phyloP scores from a whole-genome alignment of 2,888 invertebrate species.

The Stenoptilia bipunctidactyla region DNA sequence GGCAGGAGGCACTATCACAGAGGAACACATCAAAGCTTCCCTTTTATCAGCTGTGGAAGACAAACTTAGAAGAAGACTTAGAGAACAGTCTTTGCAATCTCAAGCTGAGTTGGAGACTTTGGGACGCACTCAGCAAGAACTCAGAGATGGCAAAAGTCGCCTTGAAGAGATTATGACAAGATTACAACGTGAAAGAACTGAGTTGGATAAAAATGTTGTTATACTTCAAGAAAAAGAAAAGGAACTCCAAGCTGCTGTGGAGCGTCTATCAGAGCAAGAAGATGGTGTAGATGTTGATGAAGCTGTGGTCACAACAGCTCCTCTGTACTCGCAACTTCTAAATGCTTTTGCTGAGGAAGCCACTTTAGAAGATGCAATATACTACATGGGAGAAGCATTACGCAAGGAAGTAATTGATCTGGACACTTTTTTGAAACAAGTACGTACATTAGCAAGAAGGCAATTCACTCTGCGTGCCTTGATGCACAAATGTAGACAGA shows the following conservation, averaged over 20 bases:
- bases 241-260: slow-evolving; percentile 86
- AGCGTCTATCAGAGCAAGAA: slow-evolving; percentile 81
- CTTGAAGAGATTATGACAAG: slow-evolving; percentile 83
- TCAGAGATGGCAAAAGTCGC: slow-evolving; percentile 85
- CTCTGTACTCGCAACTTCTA: slow-evolving; percentile 94
- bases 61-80: slow-evolving; percentile 86
- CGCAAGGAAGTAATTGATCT: slow-evolving; percentile 93
- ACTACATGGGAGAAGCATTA: slow-evolving; percentile 96
- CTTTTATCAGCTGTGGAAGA: slow-evolving; percentile 96
- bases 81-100: slow-evolving; percentile 90
- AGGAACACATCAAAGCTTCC: slow-evolving; percentile 95
- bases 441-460: slow-evolving; percentile 92
- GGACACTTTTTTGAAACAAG: slow-evolving; percentile 96
- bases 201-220: slow-evolving; percentile 86
- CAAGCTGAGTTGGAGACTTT: slow-evolving; percentile 94
- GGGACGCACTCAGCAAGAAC: slow-evolving; percentile 86
- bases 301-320: slow-evolving; percentile 96
- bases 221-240: slow-evolving; percentile 89
- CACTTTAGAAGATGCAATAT: slow-evolving; percentile 97
- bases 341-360: slow-evolving; percentile 98
- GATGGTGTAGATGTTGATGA: slow-evolving; percentile 90
- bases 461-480: slow-evolving; percentile 96
- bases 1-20: slow-evolving; percentile 86
- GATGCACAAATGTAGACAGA: slow-evolving; percentile 97
- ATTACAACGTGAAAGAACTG: slow-evolving; percentile 82